Evolutionary conservation across 2,888 invertebrate species (phyloP).

Genomic region (Sarcophaga rosellei): DNA sequence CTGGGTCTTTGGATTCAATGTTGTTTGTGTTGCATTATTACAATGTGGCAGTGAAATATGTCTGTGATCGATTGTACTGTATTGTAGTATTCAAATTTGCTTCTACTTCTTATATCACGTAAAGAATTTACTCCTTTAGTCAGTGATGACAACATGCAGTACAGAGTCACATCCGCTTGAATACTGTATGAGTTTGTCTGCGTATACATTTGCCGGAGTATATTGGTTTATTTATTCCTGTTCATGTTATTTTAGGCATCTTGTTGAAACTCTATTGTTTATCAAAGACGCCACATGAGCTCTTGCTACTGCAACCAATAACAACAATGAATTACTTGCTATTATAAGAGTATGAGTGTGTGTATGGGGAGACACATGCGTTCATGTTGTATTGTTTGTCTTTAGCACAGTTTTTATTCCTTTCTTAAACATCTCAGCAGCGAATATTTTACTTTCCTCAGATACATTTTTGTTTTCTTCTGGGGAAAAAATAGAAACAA

Average conservation of each 20-base stretch:
- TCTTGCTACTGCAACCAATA: constrained; percentile 16
- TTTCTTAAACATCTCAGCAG: not conserved
- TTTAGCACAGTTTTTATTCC: not conserved
- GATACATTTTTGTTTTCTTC: not conserved
- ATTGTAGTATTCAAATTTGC: too few relatives aligned
- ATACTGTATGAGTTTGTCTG: not conserved
- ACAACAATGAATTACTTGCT: not conserved
- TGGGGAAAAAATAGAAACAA: not conserved
- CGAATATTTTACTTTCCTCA: not conserved
- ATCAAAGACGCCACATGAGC: constrained; percentile 50
- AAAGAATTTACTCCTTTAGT: not conserved
- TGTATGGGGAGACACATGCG: not conserved
- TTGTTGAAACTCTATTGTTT: constrained; percentile 47
- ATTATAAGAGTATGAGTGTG: not conserved
- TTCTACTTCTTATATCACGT: not conserved
- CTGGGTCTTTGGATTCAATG: too few relatives aligned
- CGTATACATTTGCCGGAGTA: not conserved
- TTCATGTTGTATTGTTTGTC: constrained; percentile 40
- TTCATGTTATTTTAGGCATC: constrained; percentile 36
- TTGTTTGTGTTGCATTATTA: too few relatives aligned
- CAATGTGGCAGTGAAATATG: too few relatives aligned
- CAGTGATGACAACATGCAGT: not conserved
- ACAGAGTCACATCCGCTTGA: not conserved
- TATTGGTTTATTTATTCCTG: constrained; percentile 5
- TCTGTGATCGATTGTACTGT: too few relatives aligned